phyloP scores from a whole-genome alignment of 2,113 vertebrate genomes.

The Bufo bufo region DNA sequence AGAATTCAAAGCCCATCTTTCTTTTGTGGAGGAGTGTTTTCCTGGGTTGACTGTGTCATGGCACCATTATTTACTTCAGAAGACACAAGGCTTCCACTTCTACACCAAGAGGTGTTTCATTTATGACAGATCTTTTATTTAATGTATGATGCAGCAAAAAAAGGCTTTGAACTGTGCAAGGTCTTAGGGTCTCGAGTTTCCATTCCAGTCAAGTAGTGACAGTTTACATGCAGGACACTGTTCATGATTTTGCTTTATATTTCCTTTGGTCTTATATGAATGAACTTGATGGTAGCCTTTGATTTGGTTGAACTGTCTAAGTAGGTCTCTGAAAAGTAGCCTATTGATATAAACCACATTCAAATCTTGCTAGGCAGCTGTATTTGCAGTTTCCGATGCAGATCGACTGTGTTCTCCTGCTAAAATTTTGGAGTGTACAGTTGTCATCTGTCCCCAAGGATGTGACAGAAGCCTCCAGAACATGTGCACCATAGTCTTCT shows the following conservation, averaged over 20 bases:
- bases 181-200: background rate
- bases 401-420: too few relatives aligned
- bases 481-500: too few relatives aligned
- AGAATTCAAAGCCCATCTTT: background rate
- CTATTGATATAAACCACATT: too few relatives aligned
- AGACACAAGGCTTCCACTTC: conserved; percentile 15
- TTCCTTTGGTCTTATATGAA: background rate
- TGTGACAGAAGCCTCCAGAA: too few relatives aligned
- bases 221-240: background rate
- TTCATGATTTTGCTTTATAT: background rate
- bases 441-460: too few relatives aligned
- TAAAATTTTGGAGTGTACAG: too few relatives aligned
- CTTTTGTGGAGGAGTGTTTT: conserved; percentile 9
- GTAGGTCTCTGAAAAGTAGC: too few relatives aligned
- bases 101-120: conserved; percentile 15
- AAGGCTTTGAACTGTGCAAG: conserved; percentile 2
- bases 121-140: conserved; percentile 46
- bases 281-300: background rate
- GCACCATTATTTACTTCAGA: conserved; percentile 28
- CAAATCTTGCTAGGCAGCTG: too few relatives aligned
- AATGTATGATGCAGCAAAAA: background rate
- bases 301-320: background rate
- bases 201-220: background rate
- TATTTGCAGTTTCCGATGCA: too few relatives aligned
- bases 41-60: background rate